A percentile compares a stretch with the other conserved stretches of the same genome.
phyloP scores from a whole-genome alignment of 1,140 invertebrate species.

The Neuroterus valhalla region DNA sequence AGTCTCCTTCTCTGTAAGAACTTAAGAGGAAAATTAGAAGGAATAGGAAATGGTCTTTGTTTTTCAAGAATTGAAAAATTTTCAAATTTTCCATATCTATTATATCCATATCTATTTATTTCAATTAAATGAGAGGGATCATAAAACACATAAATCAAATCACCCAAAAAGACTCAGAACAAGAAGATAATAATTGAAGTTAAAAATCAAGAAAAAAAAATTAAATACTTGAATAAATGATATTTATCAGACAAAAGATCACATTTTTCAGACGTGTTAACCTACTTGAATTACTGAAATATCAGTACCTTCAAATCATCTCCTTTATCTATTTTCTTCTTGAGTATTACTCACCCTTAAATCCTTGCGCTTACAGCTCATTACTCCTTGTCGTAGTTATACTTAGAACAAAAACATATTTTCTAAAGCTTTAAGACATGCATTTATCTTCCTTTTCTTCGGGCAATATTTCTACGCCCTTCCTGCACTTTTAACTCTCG shows the following conservation, averaged over 20 bases:
- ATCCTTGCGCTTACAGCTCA: background rate
- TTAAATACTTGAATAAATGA: background rate
- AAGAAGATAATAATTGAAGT: background rate
- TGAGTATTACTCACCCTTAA: background rate
- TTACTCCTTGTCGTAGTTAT: background rate
- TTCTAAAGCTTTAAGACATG: background rate
- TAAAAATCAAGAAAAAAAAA: background rate
- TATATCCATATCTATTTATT: too few species aligned
- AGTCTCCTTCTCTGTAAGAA: too few species aligned
- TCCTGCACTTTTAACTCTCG: background rate
- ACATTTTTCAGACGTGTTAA: background rate
- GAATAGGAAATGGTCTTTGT: too few species aligned
- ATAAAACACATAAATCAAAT: too few species aligned
- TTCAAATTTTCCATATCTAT: too few species aligned
- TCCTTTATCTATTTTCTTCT: background rate
- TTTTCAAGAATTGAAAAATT: too few species aligned
- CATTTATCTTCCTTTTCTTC: constrained; percentile 15
- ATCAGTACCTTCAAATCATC: background rate
- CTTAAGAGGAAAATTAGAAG: too few species aligned
- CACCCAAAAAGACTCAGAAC: too few species aligned
- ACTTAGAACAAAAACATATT: background rate
- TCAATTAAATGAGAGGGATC: too few species aligned
- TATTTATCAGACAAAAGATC: constrained; percentile 11
- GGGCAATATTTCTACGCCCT: background rate
- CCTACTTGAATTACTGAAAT: background rate